Base-by-base conservation (phyloP, 1,140 invertebrate genomes). In the Drosophila santomea region DNA sequence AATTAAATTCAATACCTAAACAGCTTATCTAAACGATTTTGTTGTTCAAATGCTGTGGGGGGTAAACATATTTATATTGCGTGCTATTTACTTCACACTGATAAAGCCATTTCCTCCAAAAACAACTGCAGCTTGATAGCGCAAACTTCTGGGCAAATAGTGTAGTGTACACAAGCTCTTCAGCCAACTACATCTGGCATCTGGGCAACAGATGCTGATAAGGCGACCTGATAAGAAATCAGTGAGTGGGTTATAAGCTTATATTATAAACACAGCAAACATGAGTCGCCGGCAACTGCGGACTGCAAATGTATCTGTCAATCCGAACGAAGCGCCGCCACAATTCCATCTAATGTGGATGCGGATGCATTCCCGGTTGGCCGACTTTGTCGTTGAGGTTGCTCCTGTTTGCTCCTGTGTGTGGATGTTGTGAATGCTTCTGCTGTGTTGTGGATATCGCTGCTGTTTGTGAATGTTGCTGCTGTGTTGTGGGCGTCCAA, bases 241-340 rank as follows among this genome's bases (percentile, higher is more conserved):
- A 48, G 43, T 60, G 60, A 75, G 45, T 36, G 64, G 48, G 23
- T 11, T 59, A 66, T 12, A 28, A 17, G 6, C 28, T 14, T 17
- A 23, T 38, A 23, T 44, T 38, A 15, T 51, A 20, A 38, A 54
- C 25, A 35, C 43, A 20, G 8, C 17, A 10, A 17, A 45, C 41
- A 43, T 17, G 15, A 43, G n/a, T 43, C 44, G 36, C 10, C 41
- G 11, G 8, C 32, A 11, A 17, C 35, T 36, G 67, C 20, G 25
- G 25, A 64, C 35, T 71, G 69, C 64, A 71, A 72, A 72, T 72
- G 68, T 72, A 72, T 71, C 64, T 71, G 52, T 58, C 68, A 71
- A 58, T 72, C 52, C 52, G 25, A 72, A 71, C 71, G 71, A 71
- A 58, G 51, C 51, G 20, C 44, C 71, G 68, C 68, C 71, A 72